phyloP scores from a whole-genome alignment of 1,140 invertebrate genomes.

The Drosophila rufa region DNA sequence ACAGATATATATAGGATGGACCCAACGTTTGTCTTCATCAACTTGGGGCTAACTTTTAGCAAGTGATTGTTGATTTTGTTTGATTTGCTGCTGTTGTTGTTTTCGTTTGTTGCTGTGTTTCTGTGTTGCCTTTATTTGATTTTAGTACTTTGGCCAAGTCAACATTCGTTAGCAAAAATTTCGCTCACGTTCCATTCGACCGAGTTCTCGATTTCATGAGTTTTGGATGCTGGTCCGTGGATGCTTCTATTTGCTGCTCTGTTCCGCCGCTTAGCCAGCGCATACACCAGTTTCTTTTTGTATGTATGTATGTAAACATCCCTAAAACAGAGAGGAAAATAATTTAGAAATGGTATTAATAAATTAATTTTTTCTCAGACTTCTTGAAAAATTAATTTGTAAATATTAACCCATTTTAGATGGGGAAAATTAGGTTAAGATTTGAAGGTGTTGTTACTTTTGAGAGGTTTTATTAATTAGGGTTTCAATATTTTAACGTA shows the following conservation, averaged over 20 bases:
- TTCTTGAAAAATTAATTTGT: not conserved
- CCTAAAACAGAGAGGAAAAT: not conserved
- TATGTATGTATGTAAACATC: not conserved
- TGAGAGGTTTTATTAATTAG: too few species aligned
- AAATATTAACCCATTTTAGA: too few species aligned
- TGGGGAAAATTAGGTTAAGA: too few species aligned
- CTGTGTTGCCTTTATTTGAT: conserved; percentile 69
- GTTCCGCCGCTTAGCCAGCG: conserved; percentile 47
- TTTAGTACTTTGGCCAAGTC: conserved; percentile 79
- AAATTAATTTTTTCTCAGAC: not conserved
- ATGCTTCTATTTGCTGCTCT: conserved; percentile 61
- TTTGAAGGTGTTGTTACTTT: too few species aligned
- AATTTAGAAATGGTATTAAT: not conserved
- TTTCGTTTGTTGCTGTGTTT: conserved; percentile 30
- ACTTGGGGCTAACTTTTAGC: conserved; percentile 56
- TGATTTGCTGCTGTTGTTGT: conserved; percentile 61
- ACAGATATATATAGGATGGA: not conserved
- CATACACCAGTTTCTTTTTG: conserved; percentile 12
- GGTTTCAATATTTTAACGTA: not conserved
- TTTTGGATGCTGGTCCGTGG: conserved; percentile 47
- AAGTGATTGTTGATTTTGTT: conserved; percentile 76
- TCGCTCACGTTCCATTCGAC: conserved; percentile 75
- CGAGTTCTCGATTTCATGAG: conserved; percentile 75
- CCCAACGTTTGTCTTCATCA: conserved; percentile 59
- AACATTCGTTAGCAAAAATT: conserved; percentile 81